Conservation (phyloP, 2,797 vertebrate species). For the Sarcophilus harrisii region DNA sequence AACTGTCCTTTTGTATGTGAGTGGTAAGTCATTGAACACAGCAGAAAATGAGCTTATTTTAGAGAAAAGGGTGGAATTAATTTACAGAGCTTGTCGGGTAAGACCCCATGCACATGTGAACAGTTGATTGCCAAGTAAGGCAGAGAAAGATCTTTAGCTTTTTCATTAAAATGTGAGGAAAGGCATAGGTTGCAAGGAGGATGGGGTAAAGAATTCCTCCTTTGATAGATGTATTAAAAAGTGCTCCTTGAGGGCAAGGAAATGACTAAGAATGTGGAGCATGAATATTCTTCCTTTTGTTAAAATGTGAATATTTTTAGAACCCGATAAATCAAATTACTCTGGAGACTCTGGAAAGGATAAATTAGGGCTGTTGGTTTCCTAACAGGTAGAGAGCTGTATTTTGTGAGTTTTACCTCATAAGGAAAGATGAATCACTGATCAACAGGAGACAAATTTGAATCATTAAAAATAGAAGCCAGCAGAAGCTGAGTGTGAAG, state of each 20-base stretch:
- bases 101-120: not conserved
- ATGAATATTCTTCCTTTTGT: not conserved
- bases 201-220: not conserved
- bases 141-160: not conserved
- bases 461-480: not conserved
- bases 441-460: not conserved
- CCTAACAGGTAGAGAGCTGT: not conserved
- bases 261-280: not conserved
- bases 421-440: not conserved
- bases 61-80: not conserved
- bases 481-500: not conserved
- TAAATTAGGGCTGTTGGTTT: not conserved
- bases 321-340: not conserved
- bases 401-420: not conserved
- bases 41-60: not conserved
- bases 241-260: not conserved
- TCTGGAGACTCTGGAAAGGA: not conserved
- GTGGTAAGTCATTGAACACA: not conserved
- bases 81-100: not conserved
- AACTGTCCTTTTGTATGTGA: not conserved
- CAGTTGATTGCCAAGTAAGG: not conserved
- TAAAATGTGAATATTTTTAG: not conserved
- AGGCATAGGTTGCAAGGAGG: not conserved
- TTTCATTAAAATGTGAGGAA: not conserved
- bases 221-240: not conserved